These are phyloP conservation scores for Rousettus leschenaultii DNA, from an alignment of 2,113 vertebrate species.

Conservation along the genomic window DNA sequence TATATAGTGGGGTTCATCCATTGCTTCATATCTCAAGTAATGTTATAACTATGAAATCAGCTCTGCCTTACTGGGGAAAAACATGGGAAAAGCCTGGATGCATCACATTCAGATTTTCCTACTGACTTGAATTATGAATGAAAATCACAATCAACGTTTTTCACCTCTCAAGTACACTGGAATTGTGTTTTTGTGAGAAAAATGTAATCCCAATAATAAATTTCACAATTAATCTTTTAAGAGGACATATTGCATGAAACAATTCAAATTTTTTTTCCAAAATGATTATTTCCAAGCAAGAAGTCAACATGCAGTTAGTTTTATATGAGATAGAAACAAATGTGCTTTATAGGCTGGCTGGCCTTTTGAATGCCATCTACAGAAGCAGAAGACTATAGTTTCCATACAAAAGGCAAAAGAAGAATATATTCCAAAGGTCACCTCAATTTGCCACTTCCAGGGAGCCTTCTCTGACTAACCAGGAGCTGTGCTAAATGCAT, in stretches of 20 bases:
- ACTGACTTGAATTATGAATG: neutral
- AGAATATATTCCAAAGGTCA: neutral
- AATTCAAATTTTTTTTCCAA: neutral
- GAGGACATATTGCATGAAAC: neutral
- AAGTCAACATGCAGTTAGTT: neutral
- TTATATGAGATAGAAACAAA: neutral
- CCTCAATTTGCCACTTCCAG: neutral
- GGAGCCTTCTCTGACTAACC: neutral
- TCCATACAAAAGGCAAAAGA: neutral
- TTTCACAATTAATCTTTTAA: neutral
- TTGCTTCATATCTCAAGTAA: neutral
- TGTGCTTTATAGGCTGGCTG: neutral
- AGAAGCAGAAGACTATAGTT: neutral
- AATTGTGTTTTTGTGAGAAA: slow-evolving; percentile 25
- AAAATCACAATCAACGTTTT: neutral
- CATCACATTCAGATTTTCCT: neutral
- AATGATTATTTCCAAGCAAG: neutral
- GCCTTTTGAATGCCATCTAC: neutral
- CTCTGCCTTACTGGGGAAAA: neutral
- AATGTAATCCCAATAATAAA: neutral
- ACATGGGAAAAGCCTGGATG: neutral
- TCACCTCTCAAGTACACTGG: neutral
- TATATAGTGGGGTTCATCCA: neutral
- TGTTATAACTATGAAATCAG: neutral
- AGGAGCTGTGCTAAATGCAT: neutral